Conservation (phyloP, 2,888 invertebrate species). For the Calliopum simillimum region DNA sequence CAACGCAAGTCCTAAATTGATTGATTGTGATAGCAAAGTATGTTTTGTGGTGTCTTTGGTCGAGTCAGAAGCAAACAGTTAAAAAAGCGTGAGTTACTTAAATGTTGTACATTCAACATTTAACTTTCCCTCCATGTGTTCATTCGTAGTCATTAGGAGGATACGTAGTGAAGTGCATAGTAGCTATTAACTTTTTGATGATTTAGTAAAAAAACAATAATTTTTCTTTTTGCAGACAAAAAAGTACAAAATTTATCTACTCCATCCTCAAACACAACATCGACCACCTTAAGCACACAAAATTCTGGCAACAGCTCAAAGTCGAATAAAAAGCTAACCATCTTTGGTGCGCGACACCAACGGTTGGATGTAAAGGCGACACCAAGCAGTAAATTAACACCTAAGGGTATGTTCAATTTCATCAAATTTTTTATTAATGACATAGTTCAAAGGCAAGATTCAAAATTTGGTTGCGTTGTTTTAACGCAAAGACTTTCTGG, state of each 20-base stretch:
- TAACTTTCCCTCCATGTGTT: no score
- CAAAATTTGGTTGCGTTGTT: no score
- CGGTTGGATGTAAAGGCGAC: conserved; percentile 39
- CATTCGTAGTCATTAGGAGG: no score
- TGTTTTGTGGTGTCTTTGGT: conserved; percentile 1
- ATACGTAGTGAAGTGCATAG: no score
- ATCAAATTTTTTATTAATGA: not conserved
- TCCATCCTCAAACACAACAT: conserved; percentile 40
- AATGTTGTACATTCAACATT: conserved; percentile 3
- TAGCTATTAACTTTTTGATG: conserved; percentile 6
- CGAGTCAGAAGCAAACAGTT: not conserved
- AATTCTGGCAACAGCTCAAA: conserved; percentile 50
- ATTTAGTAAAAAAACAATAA: conserved; percentile 1
- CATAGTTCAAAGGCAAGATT: no score
- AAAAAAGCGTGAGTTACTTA: conserved; percentile 21
- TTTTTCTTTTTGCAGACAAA: conserved; percentile 44
- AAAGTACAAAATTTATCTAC: conserved; percentile 40
- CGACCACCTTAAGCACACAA: conserved; percentile 36
- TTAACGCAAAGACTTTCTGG: no score
- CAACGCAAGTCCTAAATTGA: no score
- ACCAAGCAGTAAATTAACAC: not conserved
- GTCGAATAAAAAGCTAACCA: conserved; percentile 51
- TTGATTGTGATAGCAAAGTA: not conserved
- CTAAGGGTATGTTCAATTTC: conserved; percentile 44
- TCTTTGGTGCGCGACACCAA: conserved; percentile 38